These are phyloP conservation scores for Gracilinanus agilis DNA, from an alignment of 2,113 vertebrate genomes.

Conservation along the genomic window DNA sequence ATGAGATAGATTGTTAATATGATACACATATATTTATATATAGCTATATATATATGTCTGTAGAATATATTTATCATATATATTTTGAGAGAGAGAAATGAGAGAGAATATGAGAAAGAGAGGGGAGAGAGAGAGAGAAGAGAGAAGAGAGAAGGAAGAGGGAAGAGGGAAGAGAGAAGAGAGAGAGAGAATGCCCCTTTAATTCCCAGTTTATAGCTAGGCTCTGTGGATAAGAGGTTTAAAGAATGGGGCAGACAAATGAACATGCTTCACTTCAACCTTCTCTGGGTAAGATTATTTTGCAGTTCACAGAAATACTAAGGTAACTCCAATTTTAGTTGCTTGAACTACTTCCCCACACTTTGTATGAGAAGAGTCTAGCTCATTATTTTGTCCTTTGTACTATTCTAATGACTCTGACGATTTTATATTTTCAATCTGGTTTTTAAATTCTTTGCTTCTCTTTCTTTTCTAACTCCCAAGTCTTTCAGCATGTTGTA, in stretches of 20 bases:
- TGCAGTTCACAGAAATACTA: neutral
- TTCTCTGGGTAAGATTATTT: neutral
- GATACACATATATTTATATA: too few relatives aligned
- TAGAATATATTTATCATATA: too few relatives aligned
- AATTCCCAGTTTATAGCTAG: neutral
- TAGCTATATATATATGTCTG: too few relatives aligned
- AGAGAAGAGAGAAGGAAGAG: too few relatives aligned
- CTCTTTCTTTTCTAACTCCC: neutral
- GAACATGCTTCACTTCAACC: neutral
- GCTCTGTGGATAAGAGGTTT: neutral
- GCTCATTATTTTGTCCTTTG: neutral
- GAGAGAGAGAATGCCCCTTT: neutral
- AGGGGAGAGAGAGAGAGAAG: too few relatives aligned
- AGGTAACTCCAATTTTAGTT: neutral
- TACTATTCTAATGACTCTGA: neutral
- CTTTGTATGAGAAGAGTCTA: neutral
- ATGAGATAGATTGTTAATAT: neutral
- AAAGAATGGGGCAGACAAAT: neutral
- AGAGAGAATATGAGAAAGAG: too few relatives aligned
- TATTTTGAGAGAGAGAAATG: too few relatives aligned
- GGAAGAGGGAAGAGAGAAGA: too few relatives aligned
- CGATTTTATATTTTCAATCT: neutral
- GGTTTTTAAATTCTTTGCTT: slow-evolving; percentile 25
- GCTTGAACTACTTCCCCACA: neutral
- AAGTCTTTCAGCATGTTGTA: slow-evolving; percentile 28